These are phyloP conservation scores for Agapornis canus DNA, from an alignment of 2,797 vertebrate species.

Conservation along the genomic window DNA sequence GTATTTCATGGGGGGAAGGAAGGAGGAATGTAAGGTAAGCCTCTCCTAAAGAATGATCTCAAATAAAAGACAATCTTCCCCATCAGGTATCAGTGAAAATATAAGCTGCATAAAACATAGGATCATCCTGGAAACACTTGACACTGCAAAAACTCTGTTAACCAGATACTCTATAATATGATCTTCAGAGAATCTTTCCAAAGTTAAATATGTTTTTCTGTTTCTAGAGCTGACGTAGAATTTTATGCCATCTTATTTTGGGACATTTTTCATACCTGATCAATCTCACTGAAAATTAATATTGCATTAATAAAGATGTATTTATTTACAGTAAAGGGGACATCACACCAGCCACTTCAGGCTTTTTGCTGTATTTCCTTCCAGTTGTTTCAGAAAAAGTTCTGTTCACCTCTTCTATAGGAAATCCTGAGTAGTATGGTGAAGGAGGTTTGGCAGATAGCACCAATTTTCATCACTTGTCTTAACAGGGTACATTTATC, in stretches of 20 bases:
- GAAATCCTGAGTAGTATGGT: constrained; percentile 37
- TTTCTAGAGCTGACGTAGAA: not conserved
- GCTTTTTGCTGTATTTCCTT: not conserved
- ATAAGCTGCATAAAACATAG: not conserved
- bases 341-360: not conserved
- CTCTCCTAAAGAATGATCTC: not conserved
- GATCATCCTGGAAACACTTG: not conserved
- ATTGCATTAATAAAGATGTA: not conserved
- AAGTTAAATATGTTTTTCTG: not conserved
- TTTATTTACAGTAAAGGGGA: not conserved
- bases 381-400: constrained; percentile 9
- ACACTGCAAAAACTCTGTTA: not conserved
- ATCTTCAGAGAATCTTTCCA: not conserved
- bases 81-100: not conserved
- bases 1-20: not conserved
- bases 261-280: not conserved
- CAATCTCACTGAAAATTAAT: not conserved
- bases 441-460: constrained; percentile 32
- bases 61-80: not conserved
- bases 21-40: not conserved
- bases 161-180: not conserved
- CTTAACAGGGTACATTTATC: not conserved
- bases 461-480: not conserved
- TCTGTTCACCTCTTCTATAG: not conserved
- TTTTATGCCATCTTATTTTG: not conserved